Percentiles rank a stretch among this genome's conserved stretches.
Evolutionary conservation across 2,888 invertebrate genomes (phyloP).

Genomic region (Euclidia mi): DNA sequence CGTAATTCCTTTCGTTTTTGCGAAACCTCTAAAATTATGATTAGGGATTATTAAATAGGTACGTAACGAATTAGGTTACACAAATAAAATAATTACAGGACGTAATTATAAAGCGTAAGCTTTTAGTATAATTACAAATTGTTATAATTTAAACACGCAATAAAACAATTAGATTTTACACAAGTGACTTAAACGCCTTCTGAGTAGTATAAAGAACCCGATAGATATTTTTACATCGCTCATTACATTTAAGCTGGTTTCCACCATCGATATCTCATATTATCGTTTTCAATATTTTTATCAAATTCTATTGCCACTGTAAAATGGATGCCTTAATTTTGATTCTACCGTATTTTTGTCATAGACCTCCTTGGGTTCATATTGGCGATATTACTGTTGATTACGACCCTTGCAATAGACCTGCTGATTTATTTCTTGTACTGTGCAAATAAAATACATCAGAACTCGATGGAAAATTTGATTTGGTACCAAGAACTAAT

Average conservation of each 20-base stretch:
- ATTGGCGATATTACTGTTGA: no score
- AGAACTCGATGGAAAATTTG: not conserved
- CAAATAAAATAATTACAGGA: constrained; percentile 65
- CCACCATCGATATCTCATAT: no score
- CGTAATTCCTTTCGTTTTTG: constrained; percentile 79
- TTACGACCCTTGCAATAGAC: no score
- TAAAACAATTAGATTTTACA: constrained; percentile 24
- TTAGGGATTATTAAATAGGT: constrained; percentile 78
- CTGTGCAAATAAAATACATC: no score
- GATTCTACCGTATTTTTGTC: no score
- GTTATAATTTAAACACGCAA: constrained; percentile 36
- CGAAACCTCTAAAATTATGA: constrained; percentile 87
- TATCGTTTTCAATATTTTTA: no score
- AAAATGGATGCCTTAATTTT: no score
- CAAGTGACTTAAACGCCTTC: constrained; percentile 15
- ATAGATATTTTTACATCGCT: no score
- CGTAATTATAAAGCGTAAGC: constrained; percentile 60
- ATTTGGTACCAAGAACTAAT: constrained; percentile 11
- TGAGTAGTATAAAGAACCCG: not conserved
- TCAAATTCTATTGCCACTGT: no score
- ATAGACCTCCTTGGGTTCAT: no score
- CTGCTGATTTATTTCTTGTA: no score
- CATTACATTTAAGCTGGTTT: no score
- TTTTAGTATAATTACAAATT: constrained; percentile 45
- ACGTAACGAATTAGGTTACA: constrained; percentile 71